Percentiles rank a stretch among this genome's conserved stretches.
phyloP scores from a whole-genome alignment of 2,113 vertebrate genomes.

The Chaetodon trifascialis region DNA sequence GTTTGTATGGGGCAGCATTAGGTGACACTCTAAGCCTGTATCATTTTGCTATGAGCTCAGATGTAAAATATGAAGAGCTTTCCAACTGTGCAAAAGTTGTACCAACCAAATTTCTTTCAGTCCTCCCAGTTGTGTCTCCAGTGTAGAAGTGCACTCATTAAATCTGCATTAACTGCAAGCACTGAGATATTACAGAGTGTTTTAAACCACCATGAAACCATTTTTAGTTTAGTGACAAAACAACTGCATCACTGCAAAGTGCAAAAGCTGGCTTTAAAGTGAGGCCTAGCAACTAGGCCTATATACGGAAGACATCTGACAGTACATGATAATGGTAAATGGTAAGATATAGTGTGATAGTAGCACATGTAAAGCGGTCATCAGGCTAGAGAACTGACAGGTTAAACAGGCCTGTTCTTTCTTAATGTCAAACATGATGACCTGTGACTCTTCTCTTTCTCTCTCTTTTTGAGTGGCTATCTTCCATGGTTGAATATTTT shows the following conservation, averaged over 20 bases:
- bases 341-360: neutral
- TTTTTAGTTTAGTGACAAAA: neutral
- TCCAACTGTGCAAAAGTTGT: constrained; percentile 20
- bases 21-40: constrained; percentile 53
- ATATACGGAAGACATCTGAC: too few species aligned
- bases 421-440: too few species aligned
- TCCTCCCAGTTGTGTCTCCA: constrained; percentile 5
- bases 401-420: too few species aligned
- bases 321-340: too few species aligned
- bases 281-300: too few species aligned
- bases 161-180: neutral
- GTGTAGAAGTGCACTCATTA: neutral
- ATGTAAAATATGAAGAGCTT: constrained; percentile 58
- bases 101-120: constrained; percentile 22
- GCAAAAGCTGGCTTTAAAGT: neutral
- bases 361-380: neutral
- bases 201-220: neutral
- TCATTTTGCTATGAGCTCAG: constrained; percentile 69
- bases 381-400: neutral
- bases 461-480: too few species aligned
- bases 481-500: too few species aligned
- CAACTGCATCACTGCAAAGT: neutral
- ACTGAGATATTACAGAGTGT: neutral
- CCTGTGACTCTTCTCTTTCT: too few species aligned
- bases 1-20: constrained; percentile 74